Evolutionary conservation across 2,113 vertebrate genomes (phyloP).

Genomic region (Syngnathus floridae): DNA sequence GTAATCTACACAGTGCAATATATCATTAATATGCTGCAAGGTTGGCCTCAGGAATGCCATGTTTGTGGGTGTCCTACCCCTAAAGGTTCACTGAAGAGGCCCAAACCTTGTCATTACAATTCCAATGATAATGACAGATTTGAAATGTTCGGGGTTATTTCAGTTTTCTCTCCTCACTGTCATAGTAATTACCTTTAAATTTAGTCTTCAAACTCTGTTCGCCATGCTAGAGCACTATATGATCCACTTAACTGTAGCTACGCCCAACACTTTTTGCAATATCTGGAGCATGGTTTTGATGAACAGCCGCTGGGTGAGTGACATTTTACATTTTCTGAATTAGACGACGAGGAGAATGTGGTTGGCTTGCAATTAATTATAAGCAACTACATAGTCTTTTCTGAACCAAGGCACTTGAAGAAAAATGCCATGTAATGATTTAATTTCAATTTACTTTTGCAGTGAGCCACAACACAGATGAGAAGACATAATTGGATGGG

Average conservation of each 20-base stretch:
- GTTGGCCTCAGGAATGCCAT: conserved; percentile 68
- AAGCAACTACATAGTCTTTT: conserved; percentile 8
- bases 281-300: conserved; percentile 37
- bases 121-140: conserved; percentile 77
- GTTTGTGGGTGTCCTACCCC: conserved; percentile 76
- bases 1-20: conserved; percentile 65
- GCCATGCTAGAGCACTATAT: conserved; percentile 60
- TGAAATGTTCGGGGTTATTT: conserved; percentile 69
- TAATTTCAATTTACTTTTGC: too few species aligned
- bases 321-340: conserved; percentile 41
- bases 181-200: conserved; percentile 80
- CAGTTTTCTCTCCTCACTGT: conserved; percentile 68
- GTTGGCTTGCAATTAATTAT: conserved; percentile 36
- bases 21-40: conserved; percentile 73
- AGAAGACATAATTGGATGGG: too few species aligned
- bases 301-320: conserved; percentile 41
- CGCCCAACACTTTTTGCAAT: conserved; percentile 59
- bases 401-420: not conserved
- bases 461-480: too few species aligned
- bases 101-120: conserved; percentile 77
- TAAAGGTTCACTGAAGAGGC: conserved; percentile 68
- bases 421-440: too few species aligned
- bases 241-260: conserved; percentile 66
- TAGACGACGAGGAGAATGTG: conserved; percentile 45
- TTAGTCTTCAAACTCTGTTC: conserved; percentile 70